Base-by-base conservation (phyloP, 2,797 vertebrate species). In the Sorex maritimensis region DNA sequence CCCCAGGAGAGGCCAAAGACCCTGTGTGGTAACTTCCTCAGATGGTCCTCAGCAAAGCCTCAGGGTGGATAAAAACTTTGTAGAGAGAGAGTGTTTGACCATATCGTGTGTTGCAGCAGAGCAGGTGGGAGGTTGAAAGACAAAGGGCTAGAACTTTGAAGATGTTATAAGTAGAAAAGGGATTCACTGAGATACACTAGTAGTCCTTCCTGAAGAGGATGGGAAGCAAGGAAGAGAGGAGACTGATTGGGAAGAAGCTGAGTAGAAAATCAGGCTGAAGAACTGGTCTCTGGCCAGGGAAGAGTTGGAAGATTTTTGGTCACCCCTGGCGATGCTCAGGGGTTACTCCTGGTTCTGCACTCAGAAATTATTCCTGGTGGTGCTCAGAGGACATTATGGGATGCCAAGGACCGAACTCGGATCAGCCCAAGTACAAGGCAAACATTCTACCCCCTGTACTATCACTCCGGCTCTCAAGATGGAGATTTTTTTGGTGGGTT, bases 1-100 rank as follows among this genome's bases (percentile, higher is more conserved):
- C 10, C 10, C 68, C 77, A 83, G 61, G 58, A 67, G 6, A 82
- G 34, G 44, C 24, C 19, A 10, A 13, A 79, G 44, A 34, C 8
- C 6, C 13, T 46, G 41, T 0, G 0, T 17, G 30, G 69, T 49
- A 30, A 71, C 61, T 87, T 81, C 82, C 68, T 83, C 67, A 61
- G 88, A 68, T 84, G 88, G 63, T 58, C 23, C 67, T 85, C 71
- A 78, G 46, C 74, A 77, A 49, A 52, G 30, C 49, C 44, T 23
- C 5, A 38, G 67, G 15, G 8, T 61, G 21, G 58, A 23, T 19
- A 65, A 71, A 34, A 55, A 17, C 21, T 6, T 0, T 26, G 9
- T 11, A 19, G 0, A 61, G 19, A 55, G 44, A 61, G 58, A 74
- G 15, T 52, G 61, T 87, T 90, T 24, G 24, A 83, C 10, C 0